Base-by-base conservation (phyloP, 37 sponge, comb jelly and placozoan genomes). In the Dysidea cf. avara region DNA sequence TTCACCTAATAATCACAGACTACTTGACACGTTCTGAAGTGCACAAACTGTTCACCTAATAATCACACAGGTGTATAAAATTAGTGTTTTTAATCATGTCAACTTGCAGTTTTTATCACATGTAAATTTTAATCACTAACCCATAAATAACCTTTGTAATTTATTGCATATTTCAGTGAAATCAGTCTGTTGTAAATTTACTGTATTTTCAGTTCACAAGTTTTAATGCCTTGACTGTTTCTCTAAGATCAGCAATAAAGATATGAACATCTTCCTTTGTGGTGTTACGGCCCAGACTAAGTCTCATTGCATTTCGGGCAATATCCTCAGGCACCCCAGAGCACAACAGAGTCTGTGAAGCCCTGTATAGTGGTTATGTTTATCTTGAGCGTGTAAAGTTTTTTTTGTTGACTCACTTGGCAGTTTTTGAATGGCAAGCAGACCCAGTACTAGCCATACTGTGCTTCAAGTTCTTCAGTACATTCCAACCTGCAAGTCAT, bases 231-330 rank as follows among this genome's bases (percentile, higher is more conserved):
- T n/a, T n/a, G n/a, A n/a, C n/a, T 64, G 76, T 76, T 56, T 64
- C 29, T 14, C 2, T 21, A 9, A 83, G 62, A 37, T 90, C 91
- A 5, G 39, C 26, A 1, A 90, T 47, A 63, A 81, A 83, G 2
- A 66, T 16, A 39, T 80, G 78, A 68, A 90, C 79, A 47, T 90
- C 91, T 13, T 38, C 51, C 22, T 48, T 80, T 22, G 69, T 66
- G 24, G 91, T 90, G 24, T 81, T 62, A 20, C 86, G 63, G 5
- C 91, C 91, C 17, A 85, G 60, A 1, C 82, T 83, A 21, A 90
- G 33, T 31, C 91, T 55, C 28, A 90, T 51, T 2, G 91, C 77
- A 57, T 80, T 81, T 30, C 24, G 16, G 7, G 86, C 91, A 13
- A 85, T 53, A 1, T 85, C 78, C 26, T 54, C 56, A 17, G 81